Evolutionary conservation across 2,888 invertebrate species (phyloP), one percentile per base, ranked within the genome.

Genomic region (Apantesis nais): DNA sequence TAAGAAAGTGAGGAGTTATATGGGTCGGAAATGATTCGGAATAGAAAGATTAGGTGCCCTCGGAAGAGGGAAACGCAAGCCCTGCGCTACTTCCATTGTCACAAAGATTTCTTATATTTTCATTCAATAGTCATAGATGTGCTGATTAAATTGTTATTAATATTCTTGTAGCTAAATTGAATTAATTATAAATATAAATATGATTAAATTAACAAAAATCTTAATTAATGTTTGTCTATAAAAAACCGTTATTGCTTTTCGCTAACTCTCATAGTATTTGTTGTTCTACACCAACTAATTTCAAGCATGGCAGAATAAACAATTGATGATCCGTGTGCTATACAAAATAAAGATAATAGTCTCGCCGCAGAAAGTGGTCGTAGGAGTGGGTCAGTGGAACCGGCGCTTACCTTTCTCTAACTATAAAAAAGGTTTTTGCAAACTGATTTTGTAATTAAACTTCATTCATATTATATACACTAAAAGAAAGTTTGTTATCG

Each of bases 321-420:
- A 67, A 48, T 25, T 25, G 58, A 29, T 29, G 65, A 64, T 62
- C 72, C 44, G 68, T 68, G 72, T 58, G 68, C 61, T 73, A 63
- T 66, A 68, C 71, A 71, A 71, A 79, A 75, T 72, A 63, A 75
- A 83, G 81, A 83, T 82, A 80, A 78, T 81, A 86, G 86, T 86
- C 86, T 86, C 85, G 88, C 86, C 81, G 82, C 87, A 90, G 92
- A 93, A 93, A 93, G 93, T 93, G 85, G 78, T 80, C 82, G 80
- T 81, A 77, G 70, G 84, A 90, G 87, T 93, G 79, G 90, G 92
- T 92, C 87, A 94, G 89, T 92, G 84, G 93, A 92, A 83, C 88
- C 90, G 85, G 82, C 85, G 71, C 74, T 81, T 84, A 87, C 93
- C 94, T 94, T 94, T 94, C 94, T 93, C 93, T 86, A 85, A 60